phyloP scores from a whole-genome alignment of 2,888 invertebrate species.

The Parthenolecanium corni region DNA sequence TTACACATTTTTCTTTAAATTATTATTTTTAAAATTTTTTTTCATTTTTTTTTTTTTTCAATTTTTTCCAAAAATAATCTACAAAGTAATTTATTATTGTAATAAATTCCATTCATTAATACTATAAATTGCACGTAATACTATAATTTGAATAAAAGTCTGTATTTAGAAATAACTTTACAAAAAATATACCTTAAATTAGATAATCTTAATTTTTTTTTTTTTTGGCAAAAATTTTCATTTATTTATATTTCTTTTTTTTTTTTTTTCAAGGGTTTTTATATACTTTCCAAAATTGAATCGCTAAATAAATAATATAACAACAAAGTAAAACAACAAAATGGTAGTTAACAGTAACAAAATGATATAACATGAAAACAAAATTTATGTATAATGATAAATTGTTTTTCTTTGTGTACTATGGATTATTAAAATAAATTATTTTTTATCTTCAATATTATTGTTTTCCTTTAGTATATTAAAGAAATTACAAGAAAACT shows the following conservation, averaged over 20 bases:
- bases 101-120: constrained; percentile 23
- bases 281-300: neutral
- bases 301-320: neutral
- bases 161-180: neutral
- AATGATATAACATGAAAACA: constrained; percentile 25
- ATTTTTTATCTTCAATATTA: too few relatives aligned
- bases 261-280: too few relatives aligned
- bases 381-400: constrained; percentile 19
- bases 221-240: too few relatives aligned
- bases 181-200: neutral
- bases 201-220: too few relatives aligned
- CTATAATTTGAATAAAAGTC: constrained; percentile 22
- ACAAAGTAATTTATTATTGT: constrained; percentile 20
- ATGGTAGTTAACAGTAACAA: constrained; percentile 21
- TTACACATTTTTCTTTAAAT: constrained; percentile 11
- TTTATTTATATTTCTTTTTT: too few relatives aligned
- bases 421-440: too few relatives aligned
- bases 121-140: constrained; percentile 30
- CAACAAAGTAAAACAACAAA: constrained; percentile 24
- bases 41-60: constrained; percentile 7
- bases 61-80: constrained; percentile 6
- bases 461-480: neutral
- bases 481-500: too few relatives aligned
- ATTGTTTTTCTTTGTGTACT: neutral
- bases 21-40: neutral